Base-by-base conservation (phyloP, 2,797 vertebrate species). In the Phaenicophaeus curvirostris region DNA sequence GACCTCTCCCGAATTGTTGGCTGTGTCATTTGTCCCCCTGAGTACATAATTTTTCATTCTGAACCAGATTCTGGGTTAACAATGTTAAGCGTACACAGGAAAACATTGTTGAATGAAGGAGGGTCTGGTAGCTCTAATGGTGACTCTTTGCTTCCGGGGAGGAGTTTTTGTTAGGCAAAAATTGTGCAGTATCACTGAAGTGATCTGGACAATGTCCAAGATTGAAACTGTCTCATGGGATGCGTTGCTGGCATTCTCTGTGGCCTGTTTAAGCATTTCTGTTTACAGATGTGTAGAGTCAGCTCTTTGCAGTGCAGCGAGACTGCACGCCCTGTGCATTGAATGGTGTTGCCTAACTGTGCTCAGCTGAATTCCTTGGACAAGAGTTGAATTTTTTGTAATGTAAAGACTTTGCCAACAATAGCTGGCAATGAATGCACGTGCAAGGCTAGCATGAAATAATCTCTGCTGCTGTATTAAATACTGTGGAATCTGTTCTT, bases 301-400 rank as follows among this genome's bases (percentile, higher is more conserved):
- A 95, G 94, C 94, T 93, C 69, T 96, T 94, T 94, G 77, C 59
- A 73, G 68, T 59, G 31, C 65, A 92, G 42, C 44, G 54, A 90
- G 41, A 65, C 59, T 78, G 37, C 31, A 55, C 89, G 95, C 96
- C 95, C 92, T 92, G 65, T 85, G 81, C 61, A 41, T 75, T 87
- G 82, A 90, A 77, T 85, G 31, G 35, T 93, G 48, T 85, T 91
- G 83, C 93, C 91, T 93, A 94, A 93, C 92, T 92, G 82, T 83
- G 87, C 84, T 90, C 90, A 89, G 90, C 90, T 91, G 66, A 94
- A 96, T 95, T 96, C 89, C 86, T 95, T 90, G 81, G 84, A 89
- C 53, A 59, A 37, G 76, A 73, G n/a, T 67, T 80, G 76, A 53
- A 72, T 93, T 94, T 92, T 92, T 94, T 97, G 66, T 80, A 81